Base-by-base conservation (phyloP, 1,140 invertebrate genomes). In the Macrostomum lignano region DNA sequence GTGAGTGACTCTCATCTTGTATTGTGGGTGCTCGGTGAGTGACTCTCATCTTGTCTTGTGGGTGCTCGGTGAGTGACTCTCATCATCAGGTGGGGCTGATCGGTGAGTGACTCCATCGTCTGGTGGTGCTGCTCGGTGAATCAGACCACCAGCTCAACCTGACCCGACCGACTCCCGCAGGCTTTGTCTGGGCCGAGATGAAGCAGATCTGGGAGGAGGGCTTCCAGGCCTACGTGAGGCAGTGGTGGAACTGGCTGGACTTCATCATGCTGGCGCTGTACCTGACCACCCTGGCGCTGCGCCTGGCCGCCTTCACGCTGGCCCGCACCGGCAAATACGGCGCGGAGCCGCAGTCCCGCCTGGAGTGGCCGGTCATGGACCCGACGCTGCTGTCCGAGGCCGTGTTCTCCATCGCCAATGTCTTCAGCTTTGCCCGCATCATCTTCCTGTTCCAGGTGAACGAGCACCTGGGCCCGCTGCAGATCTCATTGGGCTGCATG, bases 181-280 rank as follows among this genome's bases (percentile, higher is more conserved):
- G 79, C 57, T 66, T 84, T 40, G 71, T 93, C 25, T 77, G 74
- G 64, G 68, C 68, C 6, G 82, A 93, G 62, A 70, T 82, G 25
- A 68, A 72, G 45, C 62, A 77, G 17, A 56, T 91, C 10, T 88
- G 78, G 70, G 63, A 68, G 0, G 73, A 72, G 37, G 82, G 82
- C 0, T 46, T 88, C n/a, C 49, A 71, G 20, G 75, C 82, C 25
- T 93, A 91, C 46, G 61, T 82, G 20, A 69, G 69, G 29, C 81
- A 93, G 57, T 66, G 88, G 36, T 93, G 84, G 84, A 93, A 93
- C 50, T 77, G 88, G 41, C 71, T 91, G 3, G 84, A 93, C 52
- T 88, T 86, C 46, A 72, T 86, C 41, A 82, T 63, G 60, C 48
- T 62, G 9, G 59, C 54, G 10, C 47, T 63, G 6, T 63, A 62